Conservation (phyloP, 2,113 vertebrate genomes). For the Microtus ochrogaster region DNA sequence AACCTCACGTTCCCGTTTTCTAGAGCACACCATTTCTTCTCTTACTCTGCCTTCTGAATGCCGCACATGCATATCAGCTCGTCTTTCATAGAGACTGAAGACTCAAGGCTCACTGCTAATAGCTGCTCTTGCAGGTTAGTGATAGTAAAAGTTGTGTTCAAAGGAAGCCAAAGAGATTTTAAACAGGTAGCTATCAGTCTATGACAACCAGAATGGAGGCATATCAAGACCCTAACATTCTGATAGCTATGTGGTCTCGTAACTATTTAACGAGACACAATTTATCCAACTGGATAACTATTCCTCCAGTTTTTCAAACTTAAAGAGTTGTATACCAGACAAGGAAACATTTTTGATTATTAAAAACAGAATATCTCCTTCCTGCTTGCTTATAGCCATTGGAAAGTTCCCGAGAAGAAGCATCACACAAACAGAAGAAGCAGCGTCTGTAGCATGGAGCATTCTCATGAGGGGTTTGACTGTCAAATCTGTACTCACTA, state of each 20-base stretch:
- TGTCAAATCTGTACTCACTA: background rate
- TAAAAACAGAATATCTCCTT: background rate
- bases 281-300: background rate
- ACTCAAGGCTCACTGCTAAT: background rate
- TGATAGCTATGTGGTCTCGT: background rate
- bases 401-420: conserved; percentile 68
- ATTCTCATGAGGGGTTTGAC: background rate
- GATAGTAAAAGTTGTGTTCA: conserved; percentile 33
- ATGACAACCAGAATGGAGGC: conserved; percentile 18
- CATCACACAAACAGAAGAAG: conserved; percentile 2
- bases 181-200: conserved; percentile 34
- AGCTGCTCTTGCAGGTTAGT: background rate
- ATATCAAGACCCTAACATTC: conserved; percentile 19
- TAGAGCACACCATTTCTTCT: background rate
- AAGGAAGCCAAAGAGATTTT: conserved; percentile 59
- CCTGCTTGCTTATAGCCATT: conserved; percentile 32
- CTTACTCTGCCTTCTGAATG: background rate
- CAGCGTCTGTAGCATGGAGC: background rate
- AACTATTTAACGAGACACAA: conserved; percentile 35
- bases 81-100: background rate
- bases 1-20: background rate
- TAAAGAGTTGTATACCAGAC: conserved; percentile 1
- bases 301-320: background rate
- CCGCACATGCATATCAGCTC: background rate
- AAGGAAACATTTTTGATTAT: background rate